Conservation (phyloP, 2,888 invertebrate species). For the Kryphioiulus occultus region DNA sequence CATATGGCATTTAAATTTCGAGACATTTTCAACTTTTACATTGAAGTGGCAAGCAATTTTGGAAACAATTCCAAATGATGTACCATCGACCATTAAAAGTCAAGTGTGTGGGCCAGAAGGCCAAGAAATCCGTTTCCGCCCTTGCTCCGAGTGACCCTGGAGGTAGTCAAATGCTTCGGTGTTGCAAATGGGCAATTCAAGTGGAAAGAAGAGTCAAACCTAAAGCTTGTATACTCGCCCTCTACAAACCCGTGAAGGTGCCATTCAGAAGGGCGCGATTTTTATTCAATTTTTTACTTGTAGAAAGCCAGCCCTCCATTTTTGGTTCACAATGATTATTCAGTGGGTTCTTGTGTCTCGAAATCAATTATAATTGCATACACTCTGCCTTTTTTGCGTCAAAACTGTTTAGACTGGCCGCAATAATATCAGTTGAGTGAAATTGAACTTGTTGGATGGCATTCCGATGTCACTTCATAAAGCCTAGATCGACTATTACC, state of each 20-base stretch:
- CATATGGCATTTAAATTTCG: not conserved
- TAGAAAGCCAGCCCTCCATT: not conserved
- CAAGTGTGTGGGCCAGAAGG: constrained; percentile 36
- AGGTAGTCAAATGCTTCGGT: constrained; percentile 8
- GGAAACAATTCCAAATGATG: not conserved
- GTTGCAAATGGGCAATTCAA: constrained; percentile 3
- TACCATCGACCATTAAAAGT: not conserved
- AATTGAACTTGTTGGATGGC: constrained; percentile 25
- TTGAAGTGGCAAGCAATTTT: not conserved
- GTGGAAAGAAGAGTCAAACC: constrained; percentile 24
- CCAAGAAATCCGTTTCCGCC: constrained; percentile 31
- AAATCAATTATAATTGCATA: constrained; percentile 24
- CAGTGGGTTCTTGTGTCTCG: not conserved
- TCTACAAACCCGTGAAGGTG: constrained; percentile 31
- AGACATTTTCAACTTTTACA: not conserved
- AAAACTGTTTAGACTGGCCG: not conserved
- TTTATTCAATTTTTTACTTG: not conserved
- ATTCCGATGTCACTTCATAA: not conserved
- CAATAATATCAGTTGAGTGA: not conserved
- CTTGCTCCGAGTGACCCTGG: constrained; percentile 1
- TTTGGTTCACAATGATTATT: not conserved
- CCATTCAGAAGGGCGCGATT: constrained; percentile 14
- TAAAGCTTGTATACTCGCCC: not conserved
- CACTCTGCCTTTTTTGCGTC: not conserved
- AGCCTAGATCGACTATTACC: not conserved